Conservation (phyloP, 2,888 invertebrate genomes). For the Acronicta leporina region DNA sequence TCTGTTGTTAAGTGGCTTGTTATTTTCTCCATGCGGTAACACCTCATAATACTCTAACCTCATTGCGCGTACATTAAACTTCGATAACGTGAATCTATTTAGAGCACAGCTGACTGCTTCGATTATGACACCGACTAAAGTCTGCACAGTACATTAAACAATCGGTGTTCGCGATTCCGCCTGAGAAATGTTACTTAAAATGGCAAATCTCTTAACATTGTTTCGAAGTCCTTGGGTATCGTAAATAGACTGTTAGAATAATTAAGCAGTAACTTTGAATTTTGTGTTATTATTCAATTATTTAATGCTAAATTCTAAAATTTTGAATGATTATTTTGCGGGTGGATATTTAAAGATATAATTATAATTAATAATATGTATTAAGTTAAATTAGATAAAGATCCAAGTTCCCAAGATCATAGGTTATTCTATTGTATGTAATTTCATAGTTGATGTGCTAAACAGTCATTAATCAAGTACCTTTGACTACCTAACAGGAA, state of each 20-base stretch:
- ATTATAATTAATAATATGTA: too few species aligned
- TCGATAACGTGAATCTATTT: conserved; percentile 69
- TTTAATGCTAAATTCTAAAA: conserved; percentile 6
- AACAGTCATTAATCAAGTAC: too few species aligned
- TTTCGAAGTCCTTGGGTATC: conserved; percentile 47
- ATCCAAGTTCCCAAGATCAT: too few species aligned
- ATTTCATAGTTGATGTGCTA: too few species aligned
- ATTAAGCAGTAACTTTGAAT: conserved; percentile 26
- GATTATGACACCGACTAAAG: conserved; percentile 77
- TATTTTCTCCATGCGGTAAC: not conserved
- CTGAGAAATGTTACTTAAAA: conserved; percentile 58
- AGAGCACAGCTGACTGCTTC: conserved; percentile 73
- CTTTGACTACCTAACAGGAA: too few species aligned
- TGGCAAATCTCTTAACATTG: conserved; percentile 54
- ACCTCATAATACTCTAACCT: conserved; percentile 36
- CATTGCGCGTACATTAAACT: conserved; percentile 61
- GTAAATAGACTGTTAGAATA: conserved; percentile 45
- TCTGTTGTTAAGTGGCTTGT: not conserved
- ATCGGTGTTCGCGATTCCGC: conserved; percentile 60
- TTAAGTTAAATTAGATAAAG: too few species aligned
- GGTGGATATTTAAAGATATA: too few species aligned
- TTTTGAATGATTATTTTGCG: too few species aligned
- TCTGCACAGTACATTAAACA: conserved; percentile 81
- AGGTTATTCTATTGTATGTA: too few species aligned
- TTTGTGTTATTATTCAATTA: conserved; percentile 32